These are phyloP conservation scores for Turdus rufiventris DNA, from an alignment of 2,113 vertebrate species.

Conservation along the genomic window DNA sequence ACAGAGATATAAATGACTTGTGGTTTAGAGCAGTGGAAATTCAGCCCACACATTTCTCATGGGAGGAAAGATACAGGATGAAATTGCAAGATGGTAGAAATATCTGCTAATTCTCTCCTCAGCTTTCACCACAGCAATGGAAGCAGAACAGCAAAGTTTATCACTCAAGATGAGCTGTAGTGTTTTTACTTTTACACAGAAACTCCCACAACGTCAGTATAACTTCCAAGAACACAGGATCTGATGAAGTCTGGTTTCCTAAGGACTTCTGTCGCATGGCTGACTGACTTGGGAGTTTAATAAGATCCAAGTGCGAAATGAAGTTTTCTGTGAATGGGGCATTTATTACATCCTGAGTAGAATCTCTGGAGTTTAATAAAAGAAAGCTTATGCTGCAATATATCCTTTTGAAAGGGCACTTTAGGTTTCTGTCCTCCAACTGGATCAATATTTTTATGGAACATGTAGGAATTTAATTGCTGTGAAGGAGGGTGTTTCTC, in stretches of 20 bases:
- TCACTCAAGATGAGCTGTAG: conserved; percentile 34
- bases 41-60: conserved; percentile 27
- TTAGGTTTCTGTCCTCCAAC: conserved; percentile 11
- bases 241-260: conserved; percentile 53
- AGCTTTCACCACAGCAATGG: not conserved
- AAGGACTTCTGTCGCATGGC: conserved; percentile 35
- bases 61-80: conserved; percentile 20
- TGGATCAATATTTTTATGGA: conserved; percentile 43
- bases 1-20: not conserved
- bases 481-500: not conserved
- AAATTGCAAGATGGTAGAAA: conserved; percentile 30
- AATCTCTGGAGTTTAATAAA: conserved; percentile 60
- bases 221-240: conserved; percentile 25
- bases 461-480: conserved; percentile 4
- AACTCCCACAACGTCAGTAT: conserved; percentile 45
- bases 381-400: conserved; percentile 29
- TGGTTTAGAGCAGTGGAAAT: not conserved
- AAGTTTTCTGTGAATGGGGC: conserved; percentile 31
- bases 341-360: conserved; percentile 43
- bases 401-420: conserved; percentile 49
- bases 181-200: conserved; percentile 31
- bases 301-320: conserved; percentile 32
- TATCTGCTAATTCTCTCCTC: conserved; percentile 18
- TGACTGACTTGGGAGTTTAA: conserved; percentile 47
- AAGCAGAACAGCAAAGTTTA: conserved; percentile 19